phyloP scores from a whole-genome alignment of 2,888 invertebrate genomes.

The Tipula helvola region DNA sequence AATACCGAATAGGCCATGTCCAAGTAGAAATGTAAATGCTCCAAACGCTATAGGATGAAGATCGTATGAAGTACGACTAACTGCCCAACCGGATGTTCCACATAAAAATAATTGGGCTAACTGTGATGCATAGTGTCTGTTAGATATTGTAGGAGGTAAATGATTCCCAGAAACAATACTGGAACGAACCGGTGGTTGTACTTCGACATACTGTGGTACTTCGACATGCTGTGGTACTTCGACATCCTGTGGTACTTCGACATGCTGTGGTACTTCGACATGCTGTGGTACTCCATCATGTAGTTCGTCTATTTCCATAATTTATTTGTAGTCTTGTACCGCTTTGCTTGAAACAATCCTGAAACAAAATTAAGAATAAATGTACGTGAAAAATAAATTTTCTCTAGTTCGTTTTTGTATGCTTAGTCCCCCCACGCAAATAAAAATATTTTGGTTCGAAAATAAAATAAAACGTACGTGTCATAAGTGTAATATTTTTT shows the following conservation, averaged over 20 bases:
- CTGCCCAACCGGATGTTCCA: slow-evolving; percentile 19
- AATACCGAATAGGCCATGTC: slow-evolving; percentile 19
- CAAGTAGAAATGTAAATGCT: slow-evolving; percentile 18
- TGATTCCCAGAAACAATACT: no score
- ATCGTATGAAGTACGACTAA: slow-evolving; percentile 11
- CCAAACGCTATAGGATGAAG: slow-evolving; percentile 14
- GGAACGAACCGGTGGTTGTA: no score
- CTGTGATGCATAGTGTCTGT: slow-evolving; percentile 13
- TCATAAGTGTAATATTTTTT: no score
- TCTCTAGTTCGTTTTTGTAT: no score
- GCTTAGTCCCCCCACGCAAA: no score
- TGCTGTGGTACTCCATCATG: not conserved
- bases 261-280: no score
- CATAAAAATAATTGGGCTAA: slow-evolving; percentile 19
- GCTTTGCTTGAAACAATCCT: not conserved
- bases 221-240: no score
- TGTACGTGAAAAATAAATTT: no score
- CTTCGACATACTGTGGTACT: no score
- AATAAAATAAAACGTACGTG: no score
- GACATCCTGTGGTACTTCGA: no score
- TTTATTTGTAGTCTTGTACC: not conserved
- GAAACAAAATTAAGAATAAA: not conserved
- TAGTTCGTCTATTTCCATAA: not conserved
- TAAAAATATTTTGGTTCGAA: no score
- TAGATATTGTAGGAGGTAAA: not conserved